Percentiles rank a stretch among this genome's conserved stretches.
phyloP scores from a whole-genome alignment of 2,797 vertebrate species.

The Onychomys arenicola region DNA sequence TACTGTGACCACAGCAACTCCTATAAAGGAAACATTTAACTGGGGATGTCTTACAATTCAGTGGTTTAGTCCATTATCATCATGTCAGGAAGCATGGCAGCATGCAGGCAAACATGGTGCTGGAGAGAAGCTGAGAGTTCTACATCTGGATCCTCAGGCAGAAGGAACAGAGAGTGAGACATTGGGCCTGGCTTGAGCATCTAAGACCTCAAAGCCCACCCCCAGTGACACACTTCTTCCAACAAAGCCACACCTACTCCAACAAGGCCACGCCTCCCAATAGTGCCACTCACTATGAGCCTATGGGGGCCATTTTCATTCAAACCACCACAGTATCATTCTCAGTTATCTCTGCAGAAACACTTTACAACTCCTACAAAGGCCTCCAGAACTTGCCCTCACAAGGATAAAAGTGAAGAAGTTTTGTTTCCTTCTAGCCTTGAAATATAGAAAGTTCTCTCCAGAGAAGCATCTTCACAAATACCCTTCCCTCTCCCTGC shows the following conservation, averaged over 20 bases:
- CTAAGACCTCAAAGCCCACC: not conserved
- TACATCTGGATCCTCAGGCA: not conserved
- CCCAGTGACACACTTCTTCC: not conserved
- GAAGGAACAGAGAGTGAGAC: not conserved
- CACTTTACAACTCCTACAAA: not conserved
- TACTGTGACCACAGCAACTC: not conserved
- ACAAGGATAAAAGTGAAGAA: constrained; percentile 2
- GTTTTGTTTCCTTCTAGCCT: not conserved
- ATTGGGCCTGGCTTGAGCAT: not conserved
- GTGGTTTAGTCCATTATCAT: not conserved
- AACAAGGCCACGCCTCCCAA: not conserved
- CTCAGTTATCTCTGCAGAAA: not conserved
- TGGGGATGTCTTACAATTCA: not conserved
- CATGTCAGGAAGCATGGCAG: not conserved
- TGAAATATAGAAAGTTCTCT: constrained; percentile 38
- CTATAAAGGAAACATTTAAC: not conserved
- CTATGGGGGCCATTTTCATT: not conserved
- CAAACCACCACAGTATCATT: not conserved
- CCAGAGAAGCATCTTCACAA: constrained; percentile 27
- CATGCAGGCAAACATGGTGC: not conserved
- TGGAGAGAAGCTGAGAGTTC: not conserved
- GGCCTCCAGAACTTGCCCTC: not conserved
- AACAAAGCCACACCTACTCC: not conserved
- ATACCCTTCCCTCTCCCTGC: not conserved
- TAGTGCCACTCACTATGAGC: not conserved